A percentile compares a stretch with the other conserved stretches of the same genome.
These are phyloP conservation scores for Elmis aenea DNA, from an alignment of 2,888 invertebrate species.

Conservation along the genomic window DNA sequence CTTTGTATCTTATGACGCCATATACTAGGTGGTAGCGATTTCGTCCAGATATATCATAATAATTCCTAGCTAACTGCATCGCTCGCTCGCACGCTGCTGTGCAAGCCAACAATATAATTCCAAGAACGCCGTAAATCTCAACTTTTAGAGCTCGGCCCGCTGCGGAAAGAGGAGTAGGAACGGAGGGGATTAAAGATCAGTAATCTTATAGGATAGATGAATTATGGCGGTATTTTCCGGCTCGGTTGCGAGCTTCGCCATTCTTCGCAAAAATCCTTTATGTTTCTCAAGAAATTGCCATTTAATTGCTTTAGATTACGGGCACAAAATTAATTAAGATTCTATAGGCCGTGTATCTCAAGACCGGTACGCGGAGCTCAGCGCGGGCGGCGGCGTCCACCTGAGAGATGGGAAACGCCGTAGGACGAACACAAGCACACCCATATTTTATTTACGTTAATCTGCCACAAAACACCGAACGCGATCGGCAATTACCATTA, in stretches of 20 bases:
- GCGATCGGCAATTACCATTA: constrained; percentile 45
- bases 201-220: constrained; percentile 67
- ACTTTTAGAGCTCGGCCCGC: constrained; percentile 56
- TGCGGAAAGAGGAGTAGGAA: constrained; percentile 51
- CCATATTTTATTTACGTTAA: constrained; percentile 42
- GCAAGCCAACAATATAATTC: constrained; percentile 62
- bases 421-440: constrained; percentile 30
- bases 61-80: constrained; percentile 49
- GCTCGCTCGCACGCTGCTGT: constrained; percentile 39
- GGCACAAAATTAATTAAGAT: constrained; percentile 49
- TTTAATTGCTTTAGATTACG: constrained; percentile 48
- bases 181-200: constrained; percentile 71
- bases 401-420: constrained; percentile 20
- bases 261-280: constrained; percentile 47
- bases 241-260: constrained; percentile 39
- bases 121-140: constrained; percentile 64
- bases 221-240: constrained; percentile 56
- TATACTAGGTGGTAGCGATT: constrained; percentile 44
- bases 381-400: constrained; percentile 29
- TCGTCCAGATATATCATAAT: constrained; percentile 52
- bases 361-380: constrained; percentile 36
- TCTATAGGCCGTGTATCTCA: constrained; percentile 47
- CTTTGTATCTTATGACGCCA: constrained; percentile 43
- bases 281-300: constrained; percentile 47
- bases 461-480: constrained; percentile 39